These are phyloP conservation scores for Archaeoteleia sp. DNA, from an alignment of 2,888 invertebrate genomes.

Conservation along the genomic window DNA sequence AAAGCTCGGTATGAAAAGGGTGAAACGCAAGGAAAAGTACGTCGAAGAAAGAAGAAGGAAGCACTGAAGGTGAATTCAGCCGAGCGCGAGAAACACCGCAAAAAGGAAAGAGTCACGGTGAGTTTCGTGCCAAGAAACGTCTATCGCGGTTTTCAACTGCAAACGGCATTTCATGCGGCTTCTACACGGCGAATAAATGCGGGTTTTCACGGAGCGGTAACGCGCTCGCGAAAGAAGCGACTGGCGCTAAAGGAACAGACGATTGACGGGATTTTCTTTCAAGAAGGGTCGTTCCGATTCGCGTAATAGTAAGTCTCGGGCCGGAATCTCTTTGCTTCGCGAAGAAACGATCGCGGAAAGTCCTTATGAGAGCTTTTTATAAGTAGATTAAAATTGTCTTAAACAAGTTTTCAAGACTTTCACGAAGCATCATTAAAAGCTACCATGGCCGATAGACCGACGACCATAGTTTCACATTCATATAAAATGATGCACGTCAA, in stretches of 20 bases:
- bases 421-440: background rate
- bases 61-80: conserved; percentile 53
- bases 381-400: conserved; percentile 34
- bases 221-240: conserved; percentile 16
- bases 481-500: background rate
- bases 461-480: too few relatives aligned
- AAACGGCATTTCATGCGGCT: conserved; percentile 32
- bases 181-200: conserved; percentile 47
- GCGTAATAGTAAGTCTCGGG: conserved; percentile 20
- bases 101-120: conserved; percentile 53
- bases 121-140: conserved; percentile 57
- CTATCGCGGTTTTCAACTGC: conserved; percentile 54
- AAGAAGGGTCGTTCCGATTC: conserved; percentile 43
- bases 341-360: conserved; percentile 28
- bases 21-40: conserved; percentile 33
- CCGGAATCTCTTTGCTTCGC: conserved; percentile 12
- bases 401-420: conserved; percentile 25
- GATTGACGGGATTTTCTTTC: conserved; percentile 51
- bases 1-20: conserved; percentile 28
- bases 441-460: background rate
- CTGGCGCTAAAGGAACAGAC: conserved; percentile 35
- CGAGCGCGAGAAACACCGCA: conserved; percentile 58
- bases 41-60: conserved; percentile 40
- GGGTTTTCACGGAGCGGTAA: conserved; percentile 43
- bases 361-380: conserved; percentile 30